These are phyloP conservation scores for Nyctibius grandis DNA, from an alignment of 2,797 vertebrate species.

Conservation along the genomic window DNA sequence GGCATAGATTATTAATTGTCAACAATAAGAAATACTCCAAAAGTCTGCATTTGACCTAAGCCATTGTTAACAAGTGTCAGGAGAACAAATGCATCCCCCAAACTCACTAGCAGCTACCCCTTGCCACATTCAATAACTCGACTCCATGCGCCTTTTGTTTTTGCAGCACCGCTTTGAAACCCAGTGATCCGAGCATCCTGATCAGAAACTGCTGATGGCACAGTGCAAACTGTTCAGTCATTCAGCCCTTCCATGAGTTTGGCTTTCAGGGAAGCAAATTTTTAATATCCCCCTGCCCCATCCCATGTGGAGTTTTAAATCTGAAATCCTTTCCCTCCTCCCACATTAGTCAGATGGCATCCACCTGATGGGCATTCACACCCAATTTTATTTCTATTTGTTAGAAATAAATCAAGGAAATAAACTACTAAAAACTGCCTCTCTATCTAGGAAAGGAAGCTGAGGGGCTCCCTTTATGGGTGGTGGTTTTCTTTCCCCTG, in stretches of 20 bases:
- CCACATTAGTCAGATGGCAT: too few species aligned
- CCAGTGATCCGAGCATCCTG: not conserved
- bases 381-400: not conserved
- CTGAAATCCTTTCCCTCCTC: not conserved
- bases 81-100: not conserved
- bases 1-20: not conserved
- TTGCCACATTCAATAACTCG: not conserved
- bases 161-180: not conserved
- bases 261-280: not conserved
- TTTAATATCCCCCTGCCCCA: not conserved
- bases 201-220: not conserved
- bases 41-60: not conserved
- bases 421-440: not conserved
- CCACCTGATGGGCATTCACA: not conserved
- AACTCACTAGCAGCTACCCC: not conserved
- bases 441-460: not conserved
- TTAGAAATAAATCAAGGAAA: not conserved
- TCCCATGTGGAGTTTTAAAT: not conserved
- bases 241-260: not conserved
- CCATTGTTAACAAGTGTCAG: not conserved
- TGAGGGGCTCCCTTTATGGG: not conserved
- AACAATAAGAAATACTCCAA: not conserved
- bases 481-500: not conserved
- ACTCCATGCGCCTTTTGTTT: not conserved
- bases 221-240: not conserved